Evolutionary conservation across 1,140 invertebrate genomes (phyloP), one percentile per base, ranked within the genome.

Genomic region (Tetragonula clypearis): DNA sequence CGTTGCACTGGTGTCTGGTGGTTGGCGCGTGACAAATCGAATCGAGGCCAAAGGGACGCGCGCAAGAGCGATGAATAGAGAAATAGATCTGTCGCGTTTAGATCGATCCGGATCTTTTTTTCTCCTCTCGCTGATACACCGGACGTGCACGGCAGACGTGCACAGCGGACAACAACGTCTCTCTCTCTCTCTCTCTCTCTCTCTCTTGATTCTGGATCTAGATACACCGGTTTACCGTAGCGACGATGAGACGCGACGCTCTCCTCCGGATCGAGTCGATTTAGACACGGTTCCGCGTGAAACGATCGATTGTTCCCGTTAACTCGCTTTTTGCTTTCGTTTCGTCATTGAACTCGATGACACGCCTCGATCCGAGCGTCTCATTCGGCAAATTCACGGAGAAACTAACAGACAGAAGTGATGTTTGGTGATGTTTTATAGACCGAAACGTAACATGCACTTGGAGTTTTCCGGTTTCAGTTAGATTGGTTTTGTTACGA

Each of bases 41-140:
- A 82, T 77, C 62, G 79, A 30, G 79, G 84, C n/a, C 84, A 76
- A 82, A 69, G 84, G 84, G 60, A 74, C 71, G 71, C 49, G 55
- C 23, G 60, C 76, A 55, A 79, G 79, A 76, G 41, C 79, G 84
- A 82, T 69, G 79, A 82, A 86, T 62, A 80, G 79, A 69, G 84
- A 66, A 82, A 82, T 71, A 82, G 84, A 86, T 86, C 84, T 76
- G 84, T 86, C 84, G 84, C 79, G 84, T 82, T 76, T 86, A 86
- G 79, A 56, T 86, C 72, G 84, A 71, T 81, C 60, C 35, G 14
- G 1, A 60, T 23, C 19, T 49, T 60, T 72, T 35, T 77, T 55
- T 56, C 58, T 12, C 35, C 71, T 4, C 19, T 8, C 14, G 9
- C 1, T 35, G 55, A 14, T 21, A 21, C 21, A 17, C 21, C 35